A percentile compares a stretch with the other conserved stretches of the same genome.
These are phyloP conservation scores for Lutjanus erythropterus DNA, from an alignment of 2,113 vertebrate genomes.

Conservation along the genomic window DNA sequence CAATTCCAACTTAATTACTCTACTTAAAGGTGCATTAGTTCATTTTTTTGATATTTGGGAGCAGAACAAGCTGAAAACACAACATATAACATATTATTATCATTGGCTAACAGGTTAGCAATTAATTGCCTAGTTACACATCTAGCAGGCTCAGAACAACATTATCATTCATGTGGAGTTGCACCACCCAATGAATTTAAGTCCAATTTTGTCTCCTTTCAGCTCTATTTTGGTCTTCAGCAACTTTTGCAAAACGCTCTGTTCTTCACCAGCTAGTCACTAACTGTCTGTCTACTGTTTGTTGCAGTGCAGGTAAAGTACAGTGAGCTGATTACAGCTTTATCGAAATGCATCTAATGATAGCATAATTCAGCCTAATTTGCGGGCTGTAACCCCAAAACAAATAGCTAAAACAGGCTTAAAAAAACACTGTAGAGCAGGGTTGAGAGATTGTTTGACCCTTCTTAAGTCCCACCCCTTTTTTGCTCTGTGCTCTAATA, in stretches of 20 bases:
- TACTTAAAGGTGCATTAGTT: background rate
- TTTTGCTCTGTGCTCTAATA: too few relatives aligned
- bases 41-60: background rate
- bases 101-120: background rate
- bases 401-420: background rate
- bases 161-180: background rate
- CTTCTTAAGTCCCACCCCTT: too few relatives aligned
- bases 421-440: background rate
- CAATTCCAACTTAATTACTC: background rate
- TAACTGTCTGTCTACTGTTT: background rate
- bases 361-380: background rate
- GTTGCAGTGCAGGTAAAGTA: background rate
- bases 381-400: too few relatives aligned
- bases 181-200: background rate
- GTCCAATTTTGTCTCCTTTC: background rate
- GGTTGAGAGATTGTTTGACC: too few relatives aligned
- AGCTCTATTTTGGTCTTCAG: slow-evolving; percentile 1
- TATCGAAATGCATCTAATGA: background rate
- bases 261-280: background rate
- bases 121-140: background rate
- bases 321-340: background rate
- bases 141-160: background rate
- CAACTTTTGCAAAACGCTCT: background rate
- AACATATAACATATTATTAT: background rate
- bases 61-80: background rate